Conservation (phyloP, 2,113 vertebrate genomes). For the Callospermophilus lateralis region DNA sequence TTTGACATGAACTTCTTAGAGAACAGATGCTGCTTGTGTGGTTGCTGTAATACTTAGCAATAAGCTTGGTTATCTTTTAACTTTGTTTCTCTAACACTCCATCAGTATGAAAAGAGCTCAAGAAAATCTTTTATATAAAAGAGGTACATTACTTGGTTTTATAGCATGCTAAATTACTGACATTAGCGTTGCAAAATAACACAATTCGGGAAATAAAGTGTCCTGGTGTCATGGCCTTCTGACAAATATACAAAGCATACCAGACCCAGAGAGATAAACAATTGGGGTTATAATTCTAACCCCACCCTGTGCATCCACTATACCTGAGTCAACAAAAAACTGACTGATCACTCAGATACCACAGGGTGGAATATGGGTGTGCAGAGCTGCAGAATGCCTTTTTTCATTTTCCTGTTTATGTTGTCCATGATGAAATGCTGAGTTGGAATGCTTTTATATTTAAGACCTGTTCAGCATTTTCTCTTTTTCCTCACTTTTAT, state of each 20-base stretch:
- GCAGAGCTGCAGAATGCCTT: slow-evolving; percentile 39
- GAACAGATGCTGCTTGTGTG: background rate
- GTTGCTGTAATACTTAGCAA: background rate
- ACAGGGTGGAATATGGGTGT: slow-evolving; percentile 17
- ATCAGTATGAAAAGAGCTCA: slow-evolving; percentile 27
- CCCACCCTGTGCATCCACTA: slow-evolving; percentile 40
- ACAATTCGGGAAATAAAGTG: slow-evolving; percentile 49
- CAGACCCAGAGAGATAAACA: slow-evolving; percentile 56
- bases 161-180: slow-evolving; percentile 33
- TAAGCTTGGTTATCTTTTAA: background rate
- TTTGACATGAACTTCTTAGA: slow-evolving; percentile 14
- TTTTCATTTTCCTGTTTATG: slow-evolving; percentile 83
- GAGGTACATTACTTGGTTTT: slow-evolving; percentile 20
- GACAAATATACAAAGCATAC: slow-evolving; percentile 15
- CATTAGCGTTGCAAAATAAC: slow-evolving; percentile 42
- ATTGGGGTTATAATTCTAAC: slow-evolving; percentile 45
- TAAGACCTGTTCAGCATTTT: slow-evolving; percentile 74
- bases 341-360: slow-evolving; percentile 19
- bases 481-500: slow-evolving; percentile 81
- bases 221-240: background rate
- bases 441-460: slow-evolving; percentile 73
- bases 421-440: slow-evolving; percentile 72
- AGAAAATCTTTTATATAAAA: slow-evolving; percentile 35
- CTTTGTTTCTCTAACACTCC: background rate
- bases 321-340: slow-evolving; percentile 79